phyloP scores from a whole-genome alignment of 2,797 vertebrate genomes.

The Aplochiton taeniatus region DNA sequence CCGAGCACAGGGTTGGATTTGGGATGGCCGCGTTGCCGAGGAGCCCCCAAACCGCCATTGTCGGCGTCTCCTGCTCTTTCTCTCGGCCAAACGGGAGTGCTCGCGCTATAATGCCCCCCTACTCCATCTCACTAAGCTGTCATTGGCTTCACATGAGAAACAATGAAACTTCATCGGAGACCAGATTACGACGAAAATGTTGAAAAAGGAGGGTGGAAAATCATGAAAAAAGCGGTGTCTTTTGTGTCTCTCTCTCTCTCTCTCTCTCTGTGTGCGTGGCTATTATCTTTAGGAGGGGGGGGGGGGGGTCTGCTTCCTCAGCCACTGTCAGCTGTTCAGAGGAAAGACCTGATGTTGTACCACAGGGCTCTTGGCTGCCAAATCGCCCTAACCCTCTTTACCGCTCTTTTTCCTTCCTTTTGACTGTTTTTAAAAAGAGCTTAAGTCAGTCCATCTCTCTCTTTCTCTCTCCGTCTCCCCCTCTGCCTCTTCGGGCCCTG shows the following conservation, averaged over 20 bases:
- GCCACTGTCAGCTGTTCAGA: slow-evolving; percentile 59
- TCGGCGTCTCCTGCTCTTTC: slow-evolving; percentile 44
- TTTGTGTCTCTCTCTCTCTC: slow-evolving; percentile 64
- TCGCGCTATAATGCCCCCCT: slow-evolving; percentile 74
- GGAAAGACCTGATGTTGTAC: slow-evolving; percentile 63
- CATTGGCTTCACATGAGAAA: slow-evolving; percentile 83
- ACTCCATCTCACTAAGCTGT: slow-evolving; percentile 80
- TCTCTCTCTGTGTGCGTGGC: slow-evolving; percentile 60
- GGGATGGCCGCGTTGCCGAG: slow-evolving; percentile 59
- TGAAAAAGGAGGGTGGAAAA: slow-evolving; percentile 37
- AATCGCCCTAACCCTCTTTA: slow-evolving; percentile 79
- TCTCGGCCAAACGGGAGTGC: slow-evolving; percentile 68
- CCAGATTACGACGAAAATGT: slow-evolving; percentile 78
- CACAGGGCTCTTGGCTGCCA: slow-evolving; percentile 78
- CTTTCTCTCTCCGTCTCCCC: slow-evolving; percentile 24
- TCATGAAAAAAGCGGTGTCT: slow-evolving; percentile 31
- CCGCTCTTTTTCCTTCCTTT: slow-evolving; percentile 54
- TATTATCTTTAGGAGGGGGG: slow-evolving; percentile 77
- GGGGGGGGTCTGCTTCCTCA: slow-evolving; percentile 79
- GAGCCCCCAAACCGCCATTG: slow-evolving; percentile 65
- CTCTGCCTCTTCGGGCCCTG: slow-evolving; percentile 68
- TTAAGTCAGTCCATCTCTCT: slow-evolving; percentile 74
- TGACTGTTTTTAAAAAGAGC: slow-evolving; percentile 76
- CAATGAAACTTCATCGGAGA: slow-evolving; percentile 87
- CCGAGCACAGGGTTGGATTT: slow-evolving; percentile 53